Base-by-base conservation (phyloP, 2,113 vertebrate species). In the Saimiri boliviensis region DNA sequence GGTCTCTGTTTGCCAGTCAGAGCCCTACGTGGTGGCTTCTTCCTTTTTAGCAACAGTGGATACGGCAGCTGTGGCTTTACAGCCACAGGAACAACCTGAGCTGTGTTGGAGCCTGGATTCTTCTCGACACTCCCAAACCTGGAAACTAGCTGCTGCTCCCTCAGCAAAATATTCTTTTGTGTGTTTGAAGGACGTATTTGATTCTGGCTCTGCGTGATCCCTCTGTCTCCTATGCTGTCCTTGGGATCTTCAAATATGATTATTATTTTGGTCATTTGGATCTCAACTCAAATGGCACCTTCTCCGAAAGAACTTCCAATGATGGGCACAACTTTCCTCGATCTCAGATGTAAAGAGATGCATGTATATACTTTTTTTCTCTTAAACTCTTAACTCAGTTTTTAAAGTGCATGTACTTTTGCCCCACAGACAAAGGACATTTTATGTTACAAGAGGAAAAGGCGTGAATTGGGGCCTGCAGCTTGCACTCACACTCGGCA, bases 371-470 rank as follows among this genome's bases (percentile, higher is more conserved):
- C 1, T 93, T 93, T 93, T 93, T 58, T 66, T 94, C 68, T 52
- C 35, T 93, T 42, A 86, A 71, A 81, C n/a, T 45, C 81, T 52
- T 45, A 47, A 63, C 35, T 21, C 17, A 60, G 2, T 58, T 93
- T 95, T 47, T 40, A 8, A 71, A 89, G 76, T 68, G 17, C 6
- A 14, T 16, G 1, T 25, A 56, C 30, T 32, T 89, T 40, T 70
- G 52, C 27, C 70, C 35, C 54, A 79, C 54, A 66, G 37, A 73
- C 4, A 45, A 94, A 91, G 73, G 17, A 10, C 14, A 27, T 21
- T 86, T 96, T 93, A 58, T 92, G n/a, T 93, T 84, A 80, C 54
- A 40, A 79, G 91, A 96, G 83, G 42, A 86, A 93, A 96, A 40
- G 89, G 56, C 1, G 6, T 86, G 93, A 93, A 76, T 63, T 37